These are phyloP conservation scores for Muscidifurax raptorellus DNA, from an alignment of 1,140 invertebrate genomes.

Conservation along the genomic window DNA sequence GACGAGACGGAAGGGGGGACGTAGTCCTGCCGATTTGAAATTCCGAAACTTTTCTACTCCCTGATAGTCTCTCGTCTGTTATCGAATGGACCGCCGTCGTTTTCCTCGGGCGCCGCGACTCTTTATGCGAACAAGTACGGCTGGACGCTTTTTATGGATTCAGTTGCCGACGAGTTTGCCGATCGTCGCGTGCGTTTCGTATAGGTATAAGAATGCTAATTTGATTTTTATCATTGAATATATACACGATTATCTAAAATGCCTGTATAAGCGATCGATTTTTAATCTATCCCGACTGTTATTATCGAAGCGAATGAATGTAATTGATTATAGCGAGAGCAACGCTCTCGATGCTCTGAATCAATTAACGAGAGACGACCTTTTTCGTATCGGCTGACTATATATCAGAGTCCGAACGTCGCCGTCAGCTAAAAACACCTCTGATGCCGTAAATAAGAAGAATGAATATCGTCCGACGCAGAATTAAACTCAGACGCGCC, in stretches of 20 bases:
- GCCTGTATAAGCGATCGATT: neutral
- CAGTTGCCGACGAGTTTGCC: neutral
- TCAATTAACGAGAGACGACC: too few species aligned
- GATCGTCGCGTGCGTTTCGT: neutral
- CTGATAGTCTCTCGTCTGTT: constrained; percentile 59
- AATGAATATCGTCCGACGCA: too few species aligned
- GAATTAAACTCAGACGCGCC: too few species aligned
- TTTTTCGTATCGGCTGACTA: too few species aligned
- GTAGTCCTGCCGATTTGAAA: constrained; percentile 61
- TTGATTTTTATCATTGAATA: neutral
- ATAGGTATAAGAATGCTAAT: too few species aligned
- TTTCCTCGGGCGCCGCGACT: neutral
- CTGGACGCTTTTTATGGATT: neutral
- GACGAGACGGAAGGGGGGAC: constrained; percentile 32
- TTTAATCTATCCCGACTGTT: too few species aligned
- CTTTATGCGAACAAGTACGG: constrained; percentile 11
- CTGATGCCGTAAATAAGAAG: too few species aligned
- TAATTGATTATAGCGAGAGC: too few species aligned
- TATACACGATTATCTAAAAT: neutral
- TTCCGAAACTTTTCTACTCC: constrained; percentile 64
- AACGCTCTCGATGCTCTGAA: too few species aligned
- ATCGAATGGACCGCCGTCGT: constrained; percentile 28
- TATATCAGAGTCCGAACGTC: too few species aligned
- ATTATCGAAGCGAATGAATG: too few species aligned
- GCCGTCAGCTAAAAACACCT: too few species aligned